Evolutionary conservation across 2,113 vertebrate genomes (phyloP), one percentile per base, ranked within the genome.

Genomic region (Lutjanus erythropterus): DNA sequence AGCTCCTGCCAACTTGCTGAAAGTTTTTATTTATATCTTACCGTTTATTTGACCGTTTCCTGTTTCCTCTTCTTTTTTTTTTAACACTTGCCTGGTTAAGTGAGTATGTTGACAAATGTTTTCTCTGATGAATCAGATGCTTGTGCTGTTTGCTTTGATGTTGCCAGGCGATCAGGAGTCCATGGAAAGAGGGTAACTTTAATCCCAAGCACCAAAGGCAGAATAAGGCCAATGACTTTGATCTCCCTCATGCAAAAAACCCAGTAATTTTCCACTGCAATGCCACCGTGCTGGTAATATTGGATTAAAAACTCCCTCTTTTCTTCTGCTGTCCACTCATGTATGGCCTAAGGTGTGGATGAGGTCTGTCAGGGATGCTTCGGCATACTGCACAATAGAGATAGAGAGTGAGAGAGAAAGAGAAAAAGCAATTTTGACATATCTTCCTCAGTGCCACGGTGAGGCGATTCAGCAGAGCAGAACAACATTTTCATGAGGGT

Each of bases 321-420:
- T 94, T 92, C 87, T 93, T 89, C 75, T 81, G 78, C 87, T 88
- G 91, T 94, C 90, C 90, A 87, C 85, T 90, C 91, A 74, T 93
- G 93, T 93, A 86, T 89, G 82, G 87, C 89, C 76, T 75, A 52
- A 87, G 89, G 87, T 88, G 76, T 58, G 60, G 81, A 76, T 73
- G 83, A 75, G 75, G 84, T 75, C 90, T 81, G 74, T 83, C 81
- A 44, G 84, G 76, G 88, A 85, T 14, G 71, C 78, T 83, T 69
- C 29, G 5, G 71, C 81, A 68, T 72, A 19, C 87, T 91, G 82
- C 78, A 91, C 85, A 90, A 88, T 86, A 42, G 56, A 80, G 87
- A 92, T 86, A 90, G 69, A 82, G 79, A 52, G 69, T 0, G n/a
- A 71, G 42, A 60, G 75, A 75, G 49, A 67, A 52, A 72, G 60